Base-by-base conservation (phyloP, 2,888 invertebrate species). In the Holacanthella duospinosa region DNA sequence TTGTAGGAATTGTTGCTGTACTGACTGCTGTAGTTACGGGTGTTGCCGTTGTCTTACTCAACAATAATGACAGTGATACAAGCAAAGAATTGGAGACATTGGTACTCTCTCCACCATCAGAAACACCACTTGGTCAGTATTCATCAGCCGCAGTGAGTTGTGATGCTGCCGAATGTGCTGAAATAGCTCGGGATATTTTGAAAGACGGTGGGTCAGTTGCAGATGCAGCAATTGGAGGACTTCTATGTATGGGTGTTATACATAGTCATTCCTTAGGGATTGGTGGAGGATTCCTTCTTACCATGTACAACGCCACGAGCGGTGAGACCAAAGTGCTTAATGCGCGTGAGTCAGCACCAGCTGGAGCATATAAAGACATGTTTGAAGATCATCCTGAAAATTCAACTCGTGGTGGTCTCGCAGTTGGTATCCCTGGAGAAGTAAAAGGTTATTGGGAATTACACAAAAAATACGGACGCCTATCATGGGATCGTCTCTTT, bases 351-450 rank as follows among this genome's bases (percentile, higher is more conserved):
- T 79, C 82, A 0, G 91, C 91, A 0, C 90, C 92, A 0, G 77
- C 76, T 1, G 81, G 78, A 0, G 85, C 93, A 0, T 78, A 79
- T 16, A 76, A 77, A 74, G 77, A 85, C 66, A 89, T 92, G 90
- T 92, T 80, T 76, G 74, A 79, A 3, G 80, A 81, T 4, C 78
- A 80, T 66, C 68, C 76, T 1, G 75, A 75, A 6, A 77, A 79
- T 54, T 75, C 83, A 12, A 72, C 74, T 63, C 79, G 77, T 77
- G 84, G 85, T 2, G 56, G 56, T 1, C 77, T 85, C 71, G 83
- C 92, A 0, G 82, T 88, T 19, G 94, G 86, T 9, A 87, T 94
- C 16, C 94, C 94, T 0, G 93, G 93, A 2, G 93, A 94, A 77
- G 77, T 95, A 24, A 79, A 82, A 62, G 94, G 94, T 1, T 91